Evolutionary conservation across 2,888 invertebrate species (phyloP).

Genomic region (Ernsta delagoae): DNA sequence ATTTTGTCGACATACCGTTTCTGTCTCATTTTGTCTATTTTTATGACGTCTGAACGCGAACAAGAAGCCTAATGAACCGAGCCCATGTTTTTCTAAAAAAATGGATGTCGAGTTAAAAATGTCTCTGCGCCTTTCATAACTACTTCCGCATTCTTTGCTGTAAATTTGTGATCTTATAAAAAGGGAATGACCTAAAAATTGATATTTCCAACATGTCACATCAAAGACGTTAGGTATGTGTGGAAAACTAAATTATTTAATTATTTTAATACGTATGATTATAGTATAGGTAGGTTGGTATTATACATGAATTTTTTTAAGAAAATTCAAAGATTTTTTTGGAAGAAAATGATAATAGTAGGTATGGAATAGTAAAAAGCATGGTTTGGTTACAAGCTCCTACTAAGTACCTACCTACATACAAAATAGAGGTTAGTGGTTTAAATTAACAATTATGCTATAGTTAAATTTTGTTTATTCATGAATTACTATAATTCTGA

Average conservation of each 20-base stretch:
- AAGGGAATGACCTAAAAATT: constrained; percentile 34
- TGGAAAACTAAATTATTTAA: background rate
- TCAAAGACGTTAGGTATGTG: constrained; percentile 11
- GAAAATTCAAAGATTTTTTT: no score
- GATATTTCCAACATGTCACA: constrained; percentile 25
- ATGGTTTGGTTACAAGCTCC: no score
- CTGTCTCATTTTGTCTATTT: constrained; percentile 33
- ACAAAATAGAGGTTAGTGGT: no score
- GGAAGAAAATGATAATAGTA: no score
- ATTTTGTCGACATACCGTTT: constrained; percentile 33
- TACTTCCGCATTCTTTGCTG: constrained; percentile 32
- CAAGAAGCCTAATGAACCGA: constrained; percentile 20
- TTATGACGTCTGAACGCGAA: constrained; percentile 30
- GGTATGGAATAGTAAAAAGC: no score
- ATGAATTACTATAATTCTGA: no score
- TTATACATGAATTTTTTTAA: no score
- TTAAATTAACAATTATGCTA: no score
- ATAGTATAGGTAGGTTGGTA: no score
- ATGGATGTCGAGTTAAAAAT: constrained; percentile 18
- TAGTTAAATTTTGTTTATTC: no score
- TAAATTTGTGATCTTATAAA: constrained; percentile 28
- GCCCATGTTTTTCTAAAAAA: constrained; percentile 26
- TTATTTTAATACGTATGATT: background rate
- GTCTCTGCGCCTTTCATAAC: constrained; percentile 29
- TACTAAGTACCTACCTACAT: no score